Percentiles rank a stretch among this genome's conserved stretches.
Conservation (phyloP, 2,113 vertebrate species). For the Girardinichthys multiradiatus region DNA sequence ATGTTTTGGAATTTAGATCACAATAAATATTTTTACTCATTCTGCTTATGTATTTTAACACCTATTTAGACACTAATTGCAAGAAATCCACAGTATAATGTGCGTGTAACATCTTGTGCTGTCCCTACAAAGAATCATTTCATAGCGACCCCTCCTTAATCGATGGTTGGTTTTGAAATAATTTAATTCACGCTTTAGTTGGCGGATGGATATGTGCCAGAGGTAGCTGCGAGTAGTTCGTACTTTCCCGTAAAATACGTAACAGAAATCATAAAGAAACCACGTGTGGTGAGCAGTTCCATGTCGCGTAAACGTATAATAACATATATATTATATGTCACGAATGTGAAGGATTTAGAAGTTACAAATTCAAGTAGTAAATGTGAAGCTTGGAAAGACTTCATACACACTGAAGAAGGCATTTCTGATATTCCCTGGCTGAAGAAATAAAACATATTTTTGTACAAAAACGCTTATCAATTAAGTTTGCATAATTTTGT, state of each 20-base stretch:
- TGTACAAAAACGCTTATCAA: too few species aligned
- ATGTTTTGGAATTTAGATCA: not conserved
- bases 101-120: not conserved
- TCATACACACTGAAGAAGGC: too few species aligned
- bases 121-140: not conserved
- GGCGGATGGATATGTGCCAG: slow-evolving; percentile 73
- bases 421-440: too few species aligned
- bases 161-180: not conserved
- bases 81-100: not conserved
- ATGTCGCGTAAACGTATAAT: not conserved
- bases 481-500: too few species aligned
- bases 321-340: not conserved
- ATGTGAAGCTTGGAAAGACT: too few species aligned
- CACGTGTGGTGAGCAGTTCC: slow-evolving; percentile 12
- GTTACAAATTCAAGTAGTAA: too few species aligned
- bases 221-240: slow-evolving; percentile 51
- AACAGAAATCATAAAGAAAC: slow-evolving; percentile 41
- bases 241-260: slow-evolving; percentile 73
- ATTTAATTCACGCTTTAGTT: not conserved
- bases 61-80: not conserved
- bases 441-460: too few species aligned
- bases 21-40: not conserved
- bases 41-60: not conserved
- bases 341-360: too few species aligned
- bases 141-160: not conserved